Evolutionary conservation across 2,888 invertebrate genomes (phyloP), one percentile per base, ranked within the genome.

Genomic region (Lasioglossum morio): DNA sequence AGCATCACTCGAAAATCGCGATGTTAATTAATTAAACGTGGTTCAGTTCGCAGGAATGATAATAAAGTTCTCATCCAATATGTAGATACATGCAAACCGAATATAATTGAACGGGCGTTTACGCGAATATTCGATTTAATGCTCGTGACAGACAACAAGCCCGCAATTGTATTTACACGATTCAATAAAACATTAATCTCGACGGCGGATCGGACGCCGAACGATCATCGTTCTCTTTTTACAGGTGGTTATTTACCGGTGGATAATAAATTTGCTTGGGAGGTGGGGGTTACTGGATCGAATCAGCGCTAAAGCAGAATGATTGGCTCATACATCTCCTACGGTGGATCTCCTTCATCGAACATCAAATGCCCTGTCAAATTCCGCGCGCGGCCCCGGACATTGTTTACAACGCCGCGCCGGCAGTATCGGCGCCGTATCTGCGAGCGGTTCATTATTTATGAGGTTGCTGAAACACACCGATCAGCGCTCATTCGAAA

Each of bases 401-500:
- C 72, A 88, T 77, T 75, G 82, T 88, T 87, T 87, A 82, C 81
- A 74, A 34, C 72, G 73, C 40, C 57, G 72, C 72, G 76, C 34
- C 57, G 74, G 60, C 70, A 63, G 43, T 40, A 86, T 75, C 72
- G 77, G 66, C 77, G 73, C 69, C 73, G 79, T 75, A 82, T 77
- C 77, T 78, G 76, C 79, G 79, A 72, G 74, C 60, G 78, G 72
- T 87, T 89, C 81, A 87, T 89, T 89, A 89, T 89, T 89, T 89
- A 87, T 85, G 89, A 87, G 89, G 74, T 77, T 72, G 87, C 74
- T 79, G 89, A 89, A 89, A 89, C 72, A 80, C 66, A 30, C 72
- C 82, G 85, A 89, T 89, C 87, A 84, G 70, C 82, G 84, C 81
- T 84, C 84, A 87, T 85, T 82, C 79, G 82, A 77, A 77, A 85